phyloP scores from a whole-genome alignment of 2,888 invertebrate species.

The Lithophane ornitopus region DNA sequence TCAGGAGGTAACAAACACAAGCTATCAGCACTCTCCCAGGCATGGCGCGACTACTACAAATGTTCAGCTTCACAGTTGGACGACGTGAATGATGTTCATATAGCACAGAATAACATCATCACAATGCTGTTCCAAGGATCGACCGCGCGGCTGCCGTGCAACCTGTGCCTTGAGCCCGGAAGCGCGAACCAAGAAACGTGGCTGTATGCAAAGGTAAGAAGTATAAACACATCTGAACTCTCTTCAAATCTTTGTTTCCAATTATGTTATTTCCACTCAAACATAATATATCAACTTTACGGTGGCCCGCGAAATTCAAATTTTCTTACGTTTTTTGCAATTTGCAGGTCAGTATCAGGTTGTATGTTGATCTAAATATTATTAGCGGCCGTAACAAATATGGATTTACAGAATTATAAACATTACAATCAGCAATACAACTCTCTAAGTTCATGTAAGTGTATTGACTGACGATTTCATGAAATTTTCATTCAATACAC shows the following conservation, averaged over 20 bases:
- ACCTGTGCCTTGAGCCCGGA: conserved; percentile 88
- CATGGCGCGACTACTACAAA: conserved; percentile 90
- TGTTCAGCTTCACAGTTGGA: conserved; percentile 80
- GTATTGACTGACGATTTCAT: too few relatives aligned
- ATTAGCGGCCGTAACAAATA: too few relatives aligned
- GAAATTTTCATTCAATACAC: too few relatives aligned
- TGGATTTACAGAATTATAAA: too few relatives aligned
- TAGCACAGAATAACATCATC: conserved; percentile 76
- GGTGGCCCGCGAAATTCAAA: too few relatives aligned
- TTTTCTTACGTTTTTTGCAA: too few relatives aligned
- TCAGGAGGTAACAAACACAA: conserved; percentile 69
- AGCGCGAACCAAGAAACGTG: conserved; percentile 77
- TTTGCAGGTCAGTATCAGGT: too few relatives aligned
- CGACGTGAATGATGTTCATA: conserved; percentile 73
- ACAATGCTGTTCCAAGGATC: conserved; percentile 85
- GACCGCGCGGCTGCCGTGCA: conserved; percentile 79
- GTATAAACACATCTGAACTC: background rate
- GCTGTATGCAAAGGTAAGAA: conserved; percentile 82
- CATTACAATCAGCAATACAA: too few relatives aligned
- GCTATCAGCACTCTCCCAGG: conserved; percentile 55
- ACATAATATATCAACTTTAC: too few relatives aligned
- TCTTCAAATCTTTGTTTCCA: background rate
- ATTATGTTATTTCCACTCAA: background rate
- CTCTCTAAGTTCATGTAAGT: too few relatives aligned
- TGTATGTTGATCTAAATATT: too few relatives aligned